A percentile compares a stretch with the other conserved stretches of the same genome.
Evolutionary conservation across 2,797 vertebrate genomes (phyloP).

Genomic region (Helostoma temminkii): DNA sequence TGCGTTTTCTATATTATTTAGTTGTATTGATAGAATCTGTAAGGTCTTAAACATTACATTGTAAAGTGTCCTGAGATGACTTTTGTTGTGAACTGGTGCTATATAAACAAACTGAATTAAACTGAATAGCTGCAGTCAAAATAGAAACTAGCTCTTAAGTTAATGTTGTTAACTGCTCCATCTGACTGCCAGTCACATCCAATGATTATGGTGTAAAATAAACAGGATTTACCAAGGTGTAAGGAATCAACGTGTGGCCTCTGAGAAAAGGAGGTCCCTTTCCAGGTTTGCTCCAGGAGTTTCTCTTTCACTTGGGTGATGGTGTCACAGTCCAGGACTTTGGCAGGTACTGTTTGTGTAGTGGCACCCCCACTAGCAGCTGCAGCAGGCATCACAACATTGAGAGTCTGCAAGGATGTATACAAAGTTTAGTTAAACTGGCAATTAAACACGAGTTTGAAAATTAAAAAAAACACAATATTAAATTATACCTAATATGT

Average conservation of each 20-base stretch:
- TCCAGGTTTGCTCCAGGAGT: constrained; percentile 94
- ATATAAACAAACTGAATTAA: too few species aligned
- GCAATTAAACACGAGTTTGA: background rate
- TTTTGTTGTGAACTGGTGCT: too few species aligned
- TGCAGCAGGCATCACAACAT: constrained; percentile 87
- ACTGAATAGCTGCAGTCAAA: too few species aligned
- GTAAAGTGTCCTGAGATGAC: too few species aligned
- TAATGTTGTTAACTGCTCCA: background rate
- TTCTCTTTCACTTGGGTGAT: constrained; percentile 99
- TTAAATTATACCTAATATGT: too few species aligned
- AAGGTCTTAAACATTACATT: too few species aligned
- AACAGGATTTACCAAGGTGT: constrained; percentile 88
- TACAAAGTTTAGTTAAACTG: background rate
- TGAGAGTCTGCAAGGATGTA: constrained; percentile 87
- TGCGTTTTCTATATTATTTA: too few species aligned
- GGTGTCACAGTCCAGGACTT: constrained; percentile 97
- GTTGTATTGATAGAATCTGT: too few species aligned
- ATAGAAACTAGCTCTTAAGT: too few species aligned
- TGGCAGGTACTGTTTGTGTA: constrained; percentile 89
- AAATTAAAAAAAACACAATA: too few species aligned
- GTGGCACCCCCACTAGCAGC: constrained; percentile 71
- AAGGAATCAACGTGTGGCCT: constrained; percentile 91
- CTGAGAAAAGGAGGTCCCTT: constrained; percentile 90
- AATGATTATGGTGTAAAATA: too few species aligned
- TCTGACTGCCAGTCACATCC: too few species aligned